Base-by-base conservation (phyloP, 2,797 vertebrate genomes). In the Xiphophorus birchmanni region DNA sequence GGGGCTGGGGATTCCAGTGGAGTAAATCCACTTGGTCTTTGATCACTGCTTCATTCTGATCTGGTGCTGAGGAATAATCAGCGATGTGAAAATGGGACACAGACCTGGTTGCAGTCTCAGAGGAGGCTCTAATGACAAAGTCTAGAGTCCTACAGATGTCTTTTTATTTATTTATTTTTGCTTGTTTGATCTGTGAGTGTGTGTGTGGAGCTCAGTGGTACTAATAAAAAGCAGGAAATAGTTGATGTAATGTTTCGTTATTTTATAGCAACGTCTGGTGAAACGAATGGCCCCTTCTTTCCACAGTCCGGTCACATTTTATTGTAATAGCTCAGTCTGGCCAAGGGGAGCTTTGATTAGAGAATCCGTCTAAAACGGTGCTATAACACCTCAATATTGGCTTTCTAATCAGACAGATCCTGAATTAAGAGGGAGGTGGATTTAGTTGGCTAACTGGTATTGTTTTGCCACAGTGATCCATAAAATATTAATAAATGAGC, bases 11-110 rank as follows among this genome's bases (percentile, higher is more conserved):
- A 89, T 82, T 88, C 89, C 80, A 69, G 79, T 90, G 88, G 90
- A 88, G 88, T 87, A 81, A 84, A 90, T 82, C 84, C 91, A 92
- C 88, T 90, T 89, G 89, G 76, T 90, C 84, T 95, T 95, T 96
- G 93, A 96, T 95, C 93, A 93, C 81, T 63, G 78, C 95, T 94
- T 95, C 93, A 89, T 95, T 95, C 91, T 86, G 92, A 96, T 94
- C 91, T 85, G 82, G 47, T 82, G 86, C 86, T 90, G 85, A 91
- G 91, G 88, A 93, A 95, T 93, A 92, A 94, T 93, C 90, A 90
- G 89, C 84, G 87, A 65, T 81, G 79, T 83, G 82, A 89, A 93
- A 93, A 92, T 91, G 87, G 91, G 90, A 91, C 90, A 88, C 76
- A n/a, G 82, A 84, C 77, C 80, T 88, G 80, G 86, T 88, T 80